Conservation (phyloP, 30 jellyfish, hydroid and myxozoan species). For the Aurelia sp. region DNA sequence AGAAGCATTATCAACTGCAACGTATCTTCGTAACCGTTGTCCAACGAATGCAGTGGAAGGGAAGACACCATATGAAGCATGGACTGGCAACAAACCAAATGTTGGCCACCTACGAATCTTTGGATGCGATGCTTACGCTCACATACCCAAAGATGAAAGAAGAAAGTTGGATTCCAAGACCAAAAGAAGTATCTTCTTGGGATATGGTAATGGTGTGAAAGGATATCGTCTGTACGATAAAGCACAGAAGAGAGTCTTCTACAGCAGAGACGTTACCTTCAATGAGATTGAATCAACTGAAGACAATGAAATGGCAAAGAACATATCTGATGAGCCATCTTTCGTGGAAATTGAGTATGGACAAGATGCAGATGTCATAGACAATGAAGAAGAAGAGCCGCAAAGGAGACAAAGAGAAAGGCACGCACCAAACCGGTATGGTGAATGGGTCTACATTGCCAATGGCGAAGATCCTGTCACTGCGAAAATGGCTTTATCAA, state of each 20-base stretch:
- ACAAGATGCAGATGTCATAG: slow-evolving; percentile 4
- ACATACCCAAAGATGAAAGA: slow-evolving; percentile 48
- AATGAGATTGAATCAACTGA: too few relatives aligned
- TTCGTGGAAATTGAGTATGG: background rate
- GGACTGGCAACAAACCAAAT: slow-evolving; percentile 61
- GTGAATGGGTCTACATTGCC: slow-evolving; percentile 48
- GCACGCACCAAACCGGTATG: slow-evolving; percentile 39
- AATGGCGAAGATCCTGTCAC: slow-evolving; percentile 33
- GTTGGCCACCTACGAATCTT: slow-evolving; percentile 49
- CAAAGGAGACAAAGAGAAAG: slow-evolving; percentile 10
- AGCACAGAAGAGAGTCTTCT: background rate
- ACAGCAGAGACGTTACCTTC: too few relatives aligned
- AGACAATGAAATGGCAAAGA: background rate
- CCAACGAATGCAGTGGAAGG: slow-evolving; percentile 15
- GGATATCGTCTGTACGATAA: slow-evolving; percentile 52
- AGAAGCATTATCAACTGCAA: too few relatives aligned
- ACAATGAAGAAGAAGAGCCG: background rate
- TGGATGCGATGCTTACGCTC: slow-evolving; percentile 78
- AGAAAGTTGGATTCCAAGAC: slow-evolving; percentile 60
- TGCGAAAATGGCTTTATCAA: slow-evolving; percentile 5
- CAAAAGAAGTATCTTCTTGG: slow-evolving; percentile 19
- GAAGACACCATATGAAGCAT: slow-evolving; percentile 61
- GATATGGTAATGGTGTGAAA: slow-evolving; percentile 26
- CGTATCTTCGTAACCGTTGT: too few relatives aligned
- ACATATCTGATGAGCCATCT: background rate